Percentiles rank a stretch among this genome's conserved stretches.
Evolutionary conservation across 1,140 invertebrate genomes (phyloP).

Genomic region (Drosophila melanica): DNA sequence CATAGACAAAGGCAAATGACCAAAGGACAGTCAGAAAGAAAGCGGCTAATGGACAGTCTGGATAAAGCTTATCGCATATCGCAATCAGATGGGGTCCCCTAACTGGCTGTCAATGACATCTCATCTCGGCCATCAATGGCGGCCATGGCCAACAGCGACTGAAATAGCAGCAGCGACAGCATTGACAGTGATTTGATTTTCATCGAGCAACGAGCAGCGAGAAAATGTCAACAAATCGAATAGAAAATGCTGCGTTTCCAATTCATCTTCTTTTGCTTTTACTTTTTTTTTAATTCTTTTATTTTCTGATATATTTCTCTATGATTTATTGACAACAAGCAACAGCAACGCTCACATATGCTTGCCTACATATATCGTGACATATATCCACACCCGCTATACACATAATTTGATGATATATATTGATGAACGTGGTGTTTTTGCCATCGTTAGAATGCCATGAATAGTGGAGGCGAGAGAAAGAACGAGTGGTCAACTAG

Average conservation of each 20-base stretch:
- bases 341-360: neutral
- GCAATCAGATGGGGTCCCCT: conserved; percentile 22
- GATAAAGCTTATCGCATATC: conserved; percentile 7
- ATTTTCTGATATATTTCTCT: conserved; percentile 22
- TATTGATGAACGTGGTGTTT: conserved; percentile 25
- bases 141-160: too few relatives aligned
- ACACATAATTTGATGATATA: neutral
- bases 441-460: conserved; percentile 6
- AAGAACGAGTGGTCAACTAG: neutral
- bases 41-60: too few relatives aligned
- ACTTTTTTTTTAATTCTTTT: neutral
- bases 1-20: too few relatives aligned
- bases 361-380: neutral
- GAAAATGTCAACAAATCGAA: conserved; percentile 50
- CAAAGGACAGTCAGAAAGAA: too few relatives aligned
- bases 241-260: conserved; percentile 5
- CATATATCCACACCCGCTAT: neutral
- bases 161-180: conserved; percentile 26
- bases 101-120: too few relatives aligned
- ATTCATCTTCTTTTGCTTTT: neutral
- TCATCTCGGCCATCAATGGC: too few relatives aligned
- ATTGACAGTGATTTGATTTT: conserved; percentile 71
- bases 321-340: conserved; percentile 43
- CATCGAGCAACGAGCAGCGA: conserved; percentile 6
- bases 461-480: neutral